These are phyloP conservation scores for Enteromius radiatus DNA, from an alignment of 2,797 vertebrate genomes.

Conservation along the genomic window DNA sequence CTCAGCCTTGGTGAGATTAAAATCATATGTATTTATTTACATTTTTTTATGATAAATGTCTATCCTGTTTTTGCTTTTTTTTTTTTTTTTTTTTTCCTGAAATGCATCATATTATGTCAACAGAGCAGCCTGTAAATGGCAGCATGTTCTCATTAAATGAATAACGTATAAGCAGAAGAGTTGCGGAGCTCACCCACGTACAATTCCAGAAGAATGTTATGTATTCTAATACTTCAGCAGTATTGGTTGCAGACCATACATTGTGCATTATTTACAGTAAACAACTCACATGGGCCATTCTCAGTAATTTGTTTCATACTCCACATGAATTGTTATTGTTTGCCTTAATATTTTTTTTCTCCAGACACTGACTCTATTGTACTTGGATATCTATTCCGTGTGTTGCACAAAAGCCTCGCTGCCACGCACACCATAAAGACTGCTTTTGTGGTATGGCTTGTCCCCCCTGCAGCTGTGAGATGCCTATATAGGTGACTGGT, in stretches of 20 bases:
- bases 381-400: not conserved
- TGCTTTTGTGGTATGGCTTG: constrained; percentile 30
- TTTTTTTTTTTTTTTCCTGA: not conserved
- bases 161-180: not conserved
- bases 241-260: not conserved
- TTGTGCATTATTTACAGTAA: constrained; percentile 23
- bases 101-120: not conserved
- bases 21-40: too few species aligned
- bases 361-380: not conserved
- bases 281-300: constrained; percentile 19
- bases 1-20: not conserved
- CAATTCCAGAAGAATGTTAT: constrained; percentile 3
- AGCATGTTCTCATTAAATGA: not conserved
- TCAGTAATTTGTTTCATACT: not conserved
- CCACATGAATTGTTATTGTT: constrained; percentile 18
- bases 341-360: not conserved
- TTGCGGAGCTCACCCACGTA: constrained; percentile 2
- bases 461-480: constrained; percentile 39
- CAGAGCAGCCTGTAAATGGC: not conserved
- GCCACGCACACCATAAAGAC: constrained; percentile 10
- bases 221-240: constrained; percentile 2
- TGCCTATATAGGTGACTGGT: constrained; percentile 56
- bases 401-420: constrained; percentile 18
- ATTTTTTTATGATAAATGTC: not conserved
- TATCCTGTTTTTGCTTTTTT: not conserved